A percentile compares a stretch with the other conserved stretches of the same genome.
These are phyloP conservation scores for Typhlomys cinereus DNA, from an alignment of 2,113 vertebrate species.

Conservation along the genomic window DNA sequence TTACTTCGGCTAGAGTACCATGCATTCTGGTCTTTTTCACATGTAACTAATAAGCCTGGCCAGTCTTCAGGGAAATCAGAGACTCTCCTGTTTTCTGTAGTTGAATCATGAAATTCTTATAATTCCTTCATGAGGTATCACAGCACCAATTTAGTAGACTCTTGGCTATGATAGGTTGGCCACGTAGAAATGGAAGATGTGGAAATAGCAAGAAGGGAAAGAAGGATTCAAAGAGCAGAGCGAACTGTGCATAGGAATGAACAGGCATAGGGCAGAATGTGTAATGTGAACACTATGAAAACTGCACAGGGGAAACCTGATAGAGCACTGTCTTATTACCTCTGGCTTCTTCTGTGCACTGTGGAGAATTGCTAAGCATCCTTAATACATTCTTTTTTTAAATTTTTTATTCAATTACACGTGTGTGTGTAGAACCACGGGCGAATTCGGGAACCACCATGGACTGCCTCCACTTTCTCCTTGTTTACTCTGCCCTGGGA, in stretches of 20 bases:
- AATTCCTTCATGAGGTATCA: conserved; percentile 9
- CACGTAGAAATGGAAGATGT: background rate
- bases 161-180: background rate
- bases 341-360: background rate
- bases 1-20: background rate
- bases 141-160: background rate
- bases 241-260: background rate
- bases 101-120: conserved; percentile 9
- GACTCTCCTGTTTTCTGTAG: background rate
- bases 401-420: no score
- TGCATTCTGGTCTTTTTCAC: background rate
- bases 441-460: no score
- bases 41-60: background rate
- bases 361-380: background rate
- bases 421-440: no score
- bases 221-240: background rate
- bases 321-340: background rate
- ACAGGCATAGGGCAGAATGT: background rate
- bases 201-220: background rate
- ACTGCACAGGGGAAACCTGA: background rate
- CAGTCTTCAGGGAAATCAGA: background rate
- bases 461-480: no score
- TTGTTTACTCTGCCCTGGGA: no score
- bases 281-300: background rate
- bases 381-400: no score